Evolutionary conservation across 2,888 invertebrate genomes (phyloP).

Genomic region (Drepana falcataria): DNA sequence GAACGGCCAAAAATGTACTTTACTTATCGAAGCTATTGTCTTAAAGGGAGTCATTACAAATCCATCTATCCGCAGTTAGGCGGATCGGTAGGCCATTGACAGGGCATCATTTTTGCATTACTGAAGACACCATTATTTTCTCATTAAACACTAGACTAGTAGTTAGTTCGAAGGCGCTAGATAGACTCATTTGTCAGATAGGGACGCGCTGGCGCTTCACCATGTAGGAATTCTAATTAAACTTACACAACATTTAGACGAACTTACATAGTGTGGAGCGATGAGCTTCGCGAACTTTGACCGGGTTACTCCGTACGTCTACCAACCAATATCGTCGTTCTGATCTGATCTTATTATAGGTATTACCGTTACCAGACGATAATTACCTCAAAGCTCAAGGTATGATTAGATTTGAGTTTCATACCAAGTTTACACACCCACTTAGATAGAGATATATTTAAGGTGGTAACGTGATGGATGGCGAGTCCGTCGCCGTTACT

Average conservation of each 20-base stretch:
- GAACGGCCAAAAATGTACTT: neutral
- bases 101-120: slow-evolving; percentile 26
- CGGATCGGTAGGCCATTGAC: slow-evolving; percentile 10
- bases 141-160: slow-evolving; percentile 21
- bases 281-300: slow-evolving; percentile 51
- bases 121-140: slow-evolving; percentile 28
- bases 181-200: slow-evolving; percentile 53
- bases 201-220: slow-evolving; percentile 30
- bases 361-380: neutral
- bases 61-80: slow-evolving; percentile 8
- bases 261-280: slow-evolving; percentile 48
- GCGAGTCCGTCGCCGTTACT: too few species aligned
- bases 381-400: neutral
- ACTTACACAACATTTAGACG: slow-evolving; percentile 57
- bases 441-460: too few species aligned
- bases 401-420: neutral
- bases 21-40: slow-evolving; percentile 9
- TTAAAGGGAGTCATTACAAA: slow-evolving; percentile 11
- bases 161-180: slow-evolving; percentile 6
- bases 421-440: too few species aligned
- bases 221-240: slow-evolving; percentile 61
- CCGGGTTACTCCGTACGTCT: slow-evolving; percentile 29
- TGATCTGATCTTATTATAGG: neutral
- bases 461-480: too few species aligned
- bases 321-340: slow-evolving; percentile 18